Percentiles rank a stretch among this genome's conserved stretches.
phyloP scores from a whole-genome alignment of 2,888 invertebrate genomes.

The Ormyrus rosae region DNA sequence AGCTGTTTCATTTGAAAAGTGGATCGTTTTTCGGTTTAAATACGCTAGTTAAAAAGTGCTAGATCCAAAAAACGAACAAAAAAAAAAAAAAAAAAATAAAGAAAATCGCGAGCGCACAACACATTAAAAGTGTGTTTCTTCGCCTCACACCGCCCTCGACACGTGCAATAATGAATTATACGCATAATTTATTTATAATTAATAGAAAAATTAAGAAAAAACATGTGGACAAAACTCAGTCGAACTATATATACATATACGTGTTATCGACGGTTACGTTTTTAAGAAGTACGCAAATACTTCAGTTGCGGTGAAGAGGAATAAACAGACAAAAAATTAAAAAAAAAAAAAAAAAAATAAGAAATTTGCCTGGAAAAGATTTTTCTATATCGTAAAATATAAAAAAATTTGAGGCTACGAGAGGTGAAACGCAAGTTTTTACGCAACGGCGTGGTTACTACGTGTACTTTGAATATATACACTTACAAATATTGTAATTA shows the following conservation, averaged over 20 bases:
- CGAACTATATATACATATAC: slow-evolving; percentile 48
- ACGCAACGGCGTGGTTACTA: slow-evolving; percentile 55
- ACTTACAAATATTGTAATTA: slow-evolving; percentile 58
- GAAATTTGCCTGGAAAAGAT: slow-evolving; percentile 50
- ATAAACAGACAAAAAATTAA: not conserved
- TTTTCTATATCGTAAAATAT: slow-evolving; percentile 56
- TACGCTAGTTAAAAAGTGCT: slow-evolving; percentile 23
- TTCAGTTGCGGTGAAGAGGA: not conserved
- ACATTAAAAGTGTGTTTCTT: slow-evolving; percentile 59
- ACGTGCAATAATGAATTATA: slow-evolving; percentile 52
- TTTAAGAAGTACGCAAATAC: slow-evolving; percentile 39
- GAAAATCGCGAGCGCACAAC: slow-evolving; percentile 62
- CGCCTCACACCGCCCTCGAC: slow-evolving; percentile 42
- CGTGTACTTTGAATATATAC: slow-evolving; percentile 58
- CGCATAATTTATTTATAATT: slow-evolving; percentile 50
- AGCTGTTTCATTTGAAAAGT: slow-evolving; percentile 12
- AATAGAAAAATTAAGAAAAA: slow-evolving; percentile 15
- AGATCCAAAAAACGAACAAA: slow-evolving; percentile 8
- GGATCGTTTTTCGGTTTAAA: not conserved
- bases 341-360: slow-evolving; percentile 19
- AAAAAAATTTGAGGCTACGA: slow-evolving; percentile 25
- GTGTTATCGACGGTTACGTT: slow-evolving; percentile 51
- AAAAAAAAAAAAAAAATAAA: not conserved
- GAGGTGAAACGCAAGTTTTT: slow-evolving; percentile 50
- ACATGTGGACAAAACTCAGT: slow-evolving; percentile 14